These are phyloP conservation scores for Batillaria attramentaria DNA, from an alignment of 1,140 invertebrate species.

Conservation along the genomic window DNA sequence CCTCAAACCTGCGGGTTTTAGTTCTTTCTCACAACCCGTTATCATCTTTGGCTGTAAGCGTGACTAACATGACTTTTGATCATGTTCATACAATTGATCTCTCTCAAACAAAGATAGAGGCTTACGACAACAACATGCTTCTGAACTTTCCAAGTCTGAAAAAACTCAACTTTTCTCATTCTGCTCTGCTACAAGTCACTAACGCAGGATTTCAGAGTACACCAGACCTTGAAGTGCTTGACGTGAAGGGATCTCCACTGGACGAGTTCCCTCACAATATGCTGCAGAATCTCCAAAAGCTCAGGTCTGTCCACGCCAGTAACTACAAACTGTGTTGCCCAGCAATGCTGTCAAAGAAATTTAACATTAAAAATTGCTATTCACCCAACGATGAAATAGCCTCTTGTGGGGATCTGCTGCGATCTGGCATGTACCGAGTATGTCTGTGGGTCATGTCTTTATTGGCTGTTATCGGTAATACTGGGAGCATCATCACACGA, in stretches of 20 bases:
- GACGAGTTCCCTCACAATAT: conserved; percentile 20
- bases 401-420: conserved; percentile 50
- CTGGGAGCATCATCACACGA: no score
- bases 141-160: neutral
- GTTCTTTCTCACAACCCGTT: conserved; percentile 17
- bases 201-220: conserved; percentile 27
- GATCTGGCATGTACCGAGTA: conserved; percentile 38
- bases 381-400: conserved; percentile 48
- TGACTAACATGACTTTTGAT: neutral
- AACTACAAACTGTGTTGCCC: conserved; percentile 46
- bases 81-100: neutral
- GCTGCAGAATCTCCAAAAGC: conserved; percentile 33
- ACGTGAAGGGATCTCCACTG: conserved; percentile 33
- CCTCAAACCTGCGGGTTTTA: neutral
- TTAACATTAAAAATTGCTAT: conserved; percentile 41
- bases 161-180: neutral
- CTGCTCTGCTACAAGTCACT: neutral
- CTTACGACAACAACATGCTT: neutral
- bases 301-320: conserved; percentile 33
- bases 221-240: conserved; percentile 5
- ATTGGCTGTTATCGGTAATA: conserved; percentile 45
- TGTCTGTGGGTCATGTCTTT: conserved; percentile 55
- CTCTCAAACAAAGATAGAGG: neutral
- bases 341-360: conserved; percentile 7
- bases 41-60: neutral